These are phyloP conservation scores for Cecidostiba fungosa DNA, from an alignment of 2,888 invertebrate species.

Conservation along the genomic window DNA sequence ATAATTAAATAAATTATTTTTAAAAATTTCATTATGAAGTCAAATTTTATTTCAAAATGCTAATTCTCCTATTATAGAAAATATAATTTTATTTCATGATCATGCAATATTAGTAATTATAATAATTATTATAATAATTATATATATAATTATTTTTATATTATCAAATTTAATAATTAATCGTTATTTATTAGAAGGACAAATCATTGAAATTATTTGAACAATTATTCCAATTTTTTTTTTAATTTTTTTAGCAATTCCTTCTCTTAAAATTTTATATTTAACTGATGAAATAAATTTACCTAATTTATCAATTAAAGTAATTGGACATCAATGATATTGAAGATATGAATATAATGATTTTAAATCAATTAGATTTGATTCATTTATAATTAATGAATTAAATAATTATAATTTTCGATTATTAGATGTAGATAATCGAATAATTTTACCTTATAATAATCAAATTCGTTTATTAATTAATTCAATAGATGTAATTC, in stretches of 20 bases:
- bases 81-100: slow-evolving; percentile 85
- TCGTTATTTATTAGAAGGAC: slow-evolving; percentile 83
- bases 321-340: slow-evolving; percentile 86
- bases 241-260: slow-evolving; percentile 84
- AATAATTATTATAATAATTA: slow-evolving; percentile 84
- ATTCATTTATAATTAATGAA: slow-evolving; percentile 84
- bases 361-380: slow-evolving; percentile 83
- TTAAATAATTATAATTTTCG: slow-evolving; percentile 81
- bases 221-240: slow-evolving; percentile 84
- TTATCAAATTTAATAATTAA: slow-evolving; percentile 83
- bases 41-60: slow-evolving; percentile 83
- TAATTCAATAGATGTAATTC: slow-evolving; percentile 85
- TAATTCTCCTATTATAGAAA: slow-evolving; percentile 85
- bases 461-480: slow-evolving; percentile 84
- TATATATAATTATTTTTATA: slow-evolving; percentile 82
- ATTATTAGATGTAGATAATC: slow-evolving; percentile 85
- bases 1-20: slow-evolving; percentile 80
- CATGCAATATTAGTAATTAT: slow-evolving; percentile 84
- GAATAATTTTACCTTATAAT: slow-evolving; percentile 81
- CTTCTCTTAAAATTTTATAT: slow-evolving; percentile 84
- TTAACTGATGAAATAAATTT: slow-evolving; percentile 84
- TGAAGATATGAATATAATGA: slow-evolving; percentile 86
- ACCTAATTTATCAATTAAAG: slow-evolving; percentile 83
- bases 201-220: slow-evolving; percentile 86
- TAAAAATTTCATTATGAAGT: slow-evolving; percentile 54